Evolutionary conservation across 2,113 vertebrate species (phyloP).

Genomic region (Pao palembangensis): DNA sequence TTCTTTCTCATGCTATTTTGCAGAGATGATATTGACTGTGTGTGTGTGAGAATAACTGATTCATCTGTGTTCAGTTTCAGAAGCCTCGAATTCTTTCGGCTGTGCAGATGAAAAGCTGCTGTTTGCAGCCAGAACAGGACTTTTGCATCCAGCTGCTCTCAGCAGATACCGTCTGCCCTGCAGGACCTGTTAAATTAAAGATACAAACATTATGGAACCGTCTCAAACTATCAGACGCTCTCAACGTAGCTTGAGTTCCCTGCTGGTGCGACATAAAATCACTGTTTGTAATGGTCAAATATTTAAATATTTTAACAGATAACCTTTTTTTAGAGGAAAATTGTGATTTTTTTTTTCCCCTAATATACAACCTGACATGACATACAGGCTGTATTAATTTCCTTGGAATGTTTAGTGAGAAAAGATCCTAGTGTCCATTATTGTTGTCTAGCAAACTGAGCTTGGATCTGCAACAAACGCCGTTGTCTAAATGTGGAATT

Average conservation of each 20-base stretch:
- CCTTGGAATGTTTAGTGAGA: too few relatives aligned
- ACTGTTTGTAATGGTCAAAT: neutral
- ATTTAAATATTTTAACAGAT: neutral
- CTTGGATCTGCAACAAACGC: too few relatives aligned
- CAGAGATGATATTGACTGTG: neutral
- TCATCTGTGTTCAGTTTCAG: conserved; percentile 60
- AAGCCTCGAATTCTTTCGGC: conserved; percentile 33
- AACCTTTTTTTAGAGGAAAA: too few relatives aligned
- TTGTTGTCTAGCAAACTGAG: too few relatives aligned
- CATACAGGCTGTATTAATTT: too few relatives aligned
- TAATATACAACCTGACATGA: too few relatives aligned
- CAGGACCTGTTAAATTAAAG: conserved; percentile 30
- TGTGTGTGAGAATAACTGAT: conserved; percentile 25
- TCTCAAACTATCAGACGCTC: too few relatives aligned
- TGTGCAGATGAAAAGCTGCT: conserved; percentile 44
- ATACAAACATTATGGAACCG: conserved; percentile 19
- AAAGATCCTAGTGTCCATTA: too few relatives aligned
- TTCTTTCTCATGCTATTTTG: conserved; percentile 19
- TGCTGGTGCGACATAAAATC: neutral
- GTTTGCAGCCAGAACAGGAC: conserved; percentile 35
- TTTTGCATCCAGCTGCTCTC: conserved; percentile 40
- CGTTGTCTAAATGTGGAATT: too few relatives aligned
- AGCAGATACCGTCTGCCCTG: conserved; percentile 4
- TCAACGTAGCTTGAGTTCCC: too few relatives aligned
- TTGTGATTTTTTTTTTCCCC: too few relatives aligned